Evolutionary conservation across 2,797 vertebrate species (phyloP), one percentile per base, ranked within the genome.

Genomic region (Falco berigora): DNA sequence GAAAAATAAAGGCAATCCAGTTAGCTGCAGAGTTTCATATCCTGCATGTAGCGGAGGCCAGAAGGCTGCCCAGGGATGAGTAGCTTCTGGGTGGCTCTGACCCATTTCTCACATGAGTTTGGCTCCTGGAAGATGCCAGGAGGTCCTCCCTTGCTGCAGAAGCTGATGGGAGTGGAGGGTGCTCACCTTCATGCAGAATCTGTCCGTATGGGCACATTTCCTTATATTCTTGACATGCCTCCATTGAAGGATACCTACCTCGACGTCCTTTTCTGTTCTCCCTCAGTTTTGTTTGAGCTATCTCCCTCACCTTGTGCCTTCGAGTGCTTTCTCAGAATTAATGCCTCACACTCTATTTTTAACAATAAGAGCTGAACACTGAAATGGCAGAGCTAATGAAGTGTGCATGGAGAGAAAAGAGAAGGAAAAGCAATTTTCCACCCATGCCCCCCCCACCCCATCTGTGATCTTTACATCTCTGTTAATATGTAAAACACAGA

Each of bases 371-470:
- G 73, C 38, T 63, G 93, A 93, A 79, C 38, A 15, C 7, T 81
- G 62, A 68, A 75, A 78, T 8, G 58, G 34, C 46, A 84, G 63
- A 90, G 76, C 58, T 64, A 46, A 55, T 34, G 50, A 86, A 78
- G 53, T 1, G 0, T 74, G 44, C 2, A 2, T 62, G 62, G 62
- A 84, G 44, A 88, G 58, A 38, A 90, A 92, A n/a, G 61, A 73
- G 86, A 96, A 90, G 92, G 79, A 96, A 95, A 95, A 96, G 34
- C 46, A 68, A 86, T 96, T 94, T 84, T 86, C 86, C 62, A 44
- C 88, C 88, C 85, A 80, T 81, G 53, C 79, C 76, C 14, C 38
- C 42, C 42, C 42, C 42, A n/a, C n/a, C 15, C 7, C 12, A 8
- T 25, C 44, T 71, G 28, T 66, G 50, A 92, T 74, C 53, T 25